Conservation (phyloP, 2,888 invertebrate species). For the Cyclophora punctaria region DNA sequence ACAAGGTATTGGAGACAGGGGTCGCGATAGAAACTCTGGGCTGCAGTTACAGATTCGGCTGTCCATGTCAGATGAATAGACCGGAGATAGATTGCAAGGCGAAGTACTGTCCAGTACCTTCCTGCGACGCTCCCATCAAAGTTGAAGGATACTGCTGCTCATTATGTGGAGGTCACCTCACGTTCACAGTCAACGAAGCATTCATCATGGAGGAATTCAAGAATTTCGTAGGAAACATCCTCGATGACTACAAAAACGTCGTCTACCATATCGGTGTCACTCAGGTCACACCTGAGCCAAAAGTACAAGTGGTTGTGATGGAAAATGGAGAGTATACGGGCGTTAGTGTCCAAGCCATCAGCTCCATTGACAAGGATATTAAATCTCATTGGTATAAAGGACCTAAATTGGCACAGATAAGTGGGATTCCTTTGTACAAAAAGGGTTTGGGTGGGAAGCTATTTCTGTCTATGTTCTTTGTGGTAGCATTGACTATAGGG, state of each 20-base stretch:
- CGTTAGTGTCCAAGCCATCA: constrained; percentile 42
- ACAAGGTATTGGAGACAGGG: constrained; percentile 25
- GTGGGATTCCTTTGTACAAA: constrained; percentile 47
- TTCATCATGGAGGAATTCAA: constrained; percentile 43
- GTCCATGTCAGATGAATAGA: constrained; percentile 44
- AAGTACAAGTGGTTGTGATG: constrained; percentile 51
- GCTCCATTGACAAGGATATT: constrained; percentile 35
- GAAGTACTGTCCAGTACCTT: constrained; percentile 46
- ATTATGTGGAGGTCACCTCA: constrained; percentile 53
- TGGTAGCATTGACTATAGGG: constrained; percentile 37
- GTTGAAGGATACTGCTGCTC: constrained; percentile 59
- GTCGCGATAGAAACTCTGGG: constrained; percentile 18
- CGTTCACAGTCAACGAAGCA: constrained; percentile 37
- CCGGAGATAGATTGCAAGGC: constrained; percentile 42
- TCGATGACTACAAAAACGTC: constrained; percentile 34
- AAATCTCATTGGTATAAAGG: constrained; percentile 37
- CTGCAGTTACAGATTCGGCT: constrained; percentile 42
- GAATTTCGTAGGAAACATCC: constrained; percentile 34
- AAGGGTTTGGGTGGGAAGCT: constrained; percentile 46
- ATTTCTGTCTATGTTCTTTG: constrained; percentile 49
- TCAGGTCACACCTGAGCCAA: constrained; percentile 18
- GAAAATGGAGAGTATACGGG: constrained; percentile 53
- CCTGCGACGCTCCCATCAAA: constrained; percentile 48
- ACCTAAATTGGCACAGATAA: constrained; percentile 32
- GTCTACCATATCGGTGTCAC: constrained; percentile 47